Evolutionary conservation across 92 coral and sea anemone genomes (phyloP), one percentile per base, ranked within the genome.

Genomic region (Pocillopora grandis): DNA sequence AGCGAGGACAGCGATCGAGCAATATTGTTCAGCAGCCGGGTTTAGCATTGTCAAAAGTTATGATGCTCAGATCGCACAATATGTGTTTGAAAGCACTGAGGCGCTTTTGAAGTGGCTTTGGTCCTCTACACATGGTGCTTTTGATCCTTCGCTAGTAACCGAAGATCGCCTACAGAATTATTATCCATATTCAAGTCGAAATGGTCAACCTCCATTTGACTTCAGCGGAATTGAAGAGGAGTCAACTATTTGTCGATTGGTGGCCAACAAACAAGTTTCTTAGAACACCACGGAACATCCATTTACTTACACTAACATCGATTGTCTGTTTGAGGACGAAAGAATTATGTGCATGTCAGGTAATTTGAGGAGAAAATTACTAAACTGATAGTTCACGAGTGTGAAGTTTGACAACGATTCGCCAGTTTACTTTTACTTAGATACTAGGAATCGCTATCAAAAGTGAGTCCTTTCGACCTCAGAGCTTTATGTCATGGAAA

Each of bases 1-100:
- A 62, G 57, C 62, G 20, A 77, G 56, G 33, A 9, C 58, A 19
- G 18, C 35, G 70, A 33, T 77, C 81, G 81, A 77, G 33, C n/a
- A 62, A 11, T 77, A 62, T 19, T 77, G 81, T 2, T 31, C 70
- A 2, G n/a, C 81, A 0, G 81, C 58, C 9, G 70, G 70, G 63
- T 77, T 77, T 19, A 19, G 9, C 9, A 77, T 77, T 1, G 18
- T 35, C 31, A 36, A 17, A 7, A 77, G 71, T 27, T 77, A 60
- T 9, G 81, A 77, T 0, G n/a, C 4, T 11, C 37, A 55, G 14
- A 14, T 5, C n/a, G 27, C 71, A 63, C 66, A 37, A 33, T 62
- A 33, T 77, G 81, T 33, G 48, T 77, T 77, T 35, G 59, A 62
- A 19, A 77, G 72, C 17, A 67, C 42, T 1, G 48, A 67, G 49